phyloP scores from a whole-genome alignment of 1,140 invertebrate genomes.

The Maconellicoccus hirsutus region DNA sequence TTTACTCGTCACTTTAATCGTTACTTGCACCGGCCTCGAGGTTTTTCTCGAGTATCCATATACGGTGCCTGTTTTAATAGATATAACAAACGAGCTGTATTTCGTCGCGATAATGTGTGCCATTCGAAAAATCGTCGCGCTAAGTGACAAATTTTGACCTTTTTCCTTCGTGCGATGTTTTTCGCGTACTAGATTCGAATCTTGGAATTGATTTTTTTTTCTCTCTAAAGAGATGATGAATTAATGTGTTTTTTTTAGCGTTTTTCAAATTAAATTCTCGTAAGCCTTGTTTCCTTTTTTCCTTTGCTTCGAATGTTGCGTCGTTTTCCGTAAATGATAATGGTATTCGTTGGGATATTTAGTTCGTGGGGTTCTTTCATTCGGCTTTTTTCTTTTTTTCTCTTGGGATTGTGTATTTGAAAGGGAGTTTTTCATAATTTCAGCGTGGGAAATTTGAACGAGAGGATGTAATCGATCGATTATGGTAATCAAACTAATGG shows the following conservation, averaged over 20 bases:
- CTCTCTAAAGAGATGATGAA: neutral
- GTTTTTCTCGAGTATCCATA: neutral
- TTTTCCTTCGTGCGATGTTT: neutral
- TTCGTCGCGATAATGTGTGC: neutral
- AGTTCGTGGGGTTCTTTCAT: too few relatives aligned
- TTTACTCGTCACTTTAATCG: neutral
- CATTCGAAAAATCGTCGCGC: neutral
- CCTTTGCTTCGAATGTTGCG: too few relatives aligned
- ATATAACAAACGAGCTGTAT: neutral
- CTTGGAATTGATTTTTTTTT: neutral
- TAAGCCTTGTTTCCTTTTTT: too few relatives aligned
- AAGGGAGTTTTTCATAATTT: too few relatives aligned
- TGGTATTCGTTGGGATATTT: too few relatives aligned
- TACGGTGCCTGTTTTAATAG: neutral
- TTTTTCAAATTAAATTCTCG: too few relatives aligned
- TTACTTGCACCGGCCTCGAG: neutral
- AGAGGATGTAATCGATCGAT: too few relatives aligned
- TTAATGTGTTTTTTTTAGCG: neutral
- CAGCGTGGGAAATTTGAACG: too few relatives aligned
- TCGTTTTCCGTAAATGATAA: too few relatives aligned
- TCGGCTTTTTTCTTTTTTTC: too few relatives aligned
- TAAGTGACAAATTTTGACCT: neutral
- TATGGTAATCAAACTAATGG: too few relatives aligned
- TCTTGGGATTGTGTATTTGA: too few relatives aligned
- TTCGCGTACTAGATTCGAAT: neutral